Conservation (phyloP, 2,888 invertebrate species). For the Perithous albicinctus region DNA sequence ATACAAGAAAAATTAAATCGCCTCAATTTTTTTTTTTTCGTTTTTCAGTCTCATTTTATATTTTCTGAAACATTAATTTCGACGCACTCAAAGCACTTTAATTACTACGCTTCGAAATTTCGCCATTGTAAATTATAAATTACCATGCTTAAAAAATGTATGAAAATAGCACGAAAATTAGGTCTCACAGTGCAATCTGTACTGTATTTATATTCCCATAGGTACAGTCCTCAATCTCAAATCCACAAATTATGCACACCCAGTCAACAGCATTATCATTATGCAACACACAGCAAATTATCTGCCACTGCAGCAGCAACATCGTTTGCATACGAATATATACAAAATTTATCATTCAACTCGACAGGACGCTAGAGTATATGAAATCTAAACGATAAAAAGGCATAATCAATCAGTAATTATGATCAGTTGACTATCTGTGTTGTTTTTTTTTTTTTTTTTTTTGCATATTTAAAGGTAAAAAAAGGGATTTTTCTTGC, state of each 20-base stretch:
- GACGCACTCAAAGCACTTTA: too few relatives aligned
- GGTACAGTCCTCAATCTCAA: neutral
- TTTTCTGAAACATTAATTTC: too few relatives aligned
- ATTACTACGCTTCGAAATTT: too few relatives aligned
- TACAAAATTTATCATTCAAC: neutral
- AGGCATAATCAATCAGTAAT: neutral
- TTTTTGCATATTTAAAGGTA: too few relatives aligned
- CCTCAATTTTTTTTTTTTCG: too few relatives aligned
- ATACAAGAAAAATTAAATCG: too few relatives aligned
- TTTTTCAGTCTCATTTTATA: too few relatives aligned
- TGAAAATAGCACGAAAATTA: neutral
- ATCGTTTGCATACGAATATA: constrained; percentile 7
- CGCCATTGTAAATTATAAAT: too few relatives aligned
- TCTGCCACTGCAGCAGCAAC: constrained; percentile 4
- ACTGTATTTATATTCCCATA: neutral
- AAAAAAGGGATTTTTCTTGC: too few relatives aligned
- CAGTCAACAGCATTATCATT: constrained; percentile 35
- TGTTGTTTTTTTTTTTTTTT: too few relatives aligned
- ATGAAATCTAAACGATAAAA: neutral
- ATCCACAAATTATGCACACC: neutral
- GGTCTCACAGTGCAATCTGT: neutral
- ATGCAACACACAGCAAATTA: constrained; percentile 21
- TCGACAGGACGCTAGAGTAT: neutral
- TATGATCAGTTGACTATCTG: too few relatives aligned
- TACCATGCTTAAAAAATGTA: neutral